Percentiles rank a stretch among this genome's conserved stretches.
Evolutionary conservation across 2,888 invertebrate genomes (phyloP).

Genomic region (Epinotia bilunana): DNA sequence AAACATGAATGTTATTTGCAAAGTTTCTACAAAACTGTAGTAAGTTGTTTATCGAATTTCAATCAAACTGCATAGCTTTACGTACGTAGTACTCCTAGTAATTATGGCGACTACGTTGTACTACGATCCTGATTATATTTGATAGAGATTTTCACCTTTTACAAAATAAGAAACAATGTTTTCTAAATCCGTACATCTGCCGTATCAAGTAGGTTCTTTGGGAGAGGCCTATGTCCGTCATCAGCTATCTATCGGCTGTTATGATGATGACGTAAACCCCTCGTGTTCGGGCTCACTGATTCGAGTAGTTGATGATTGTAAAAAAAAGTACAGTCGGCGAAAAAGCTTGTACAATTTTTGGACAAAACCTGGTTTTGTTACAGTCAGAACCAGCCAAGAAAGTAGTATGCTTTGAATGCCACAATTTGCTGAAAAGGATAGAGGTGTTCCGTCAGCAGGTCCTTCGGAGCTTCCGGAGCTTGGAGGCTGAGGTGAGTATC

Average conservation of each 20-base stretch:
- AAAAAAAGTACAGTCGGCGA: no score
- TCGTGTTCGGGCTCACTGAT: no score
- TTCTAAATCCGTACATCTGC: neutral
- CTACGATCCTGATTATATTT: no score
- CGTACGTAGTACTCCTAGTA: neutral
- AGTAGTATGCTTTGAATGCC: constrained; percentile 52
- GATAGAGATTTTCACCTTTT: neutral
- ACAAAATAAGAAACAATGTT: neutral
- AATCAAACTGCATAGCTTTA: neutral
- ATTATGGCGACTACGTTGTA: neutral
- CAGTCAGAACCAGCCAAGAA: constrained; percentile 49
- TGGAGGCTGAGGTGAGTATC: constrained; percentile 45
- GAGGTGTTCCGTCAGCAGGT: constrained; percentile 53
- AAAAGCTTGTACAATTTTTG: no score
- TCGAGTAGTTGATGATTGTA: no score
- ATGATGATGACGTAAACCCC: no score
- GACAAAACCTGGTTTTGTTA: constrained; percentile 22
- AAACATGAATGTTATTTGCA: constrained; percentile 52
- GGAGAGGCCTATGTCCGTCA: no score
- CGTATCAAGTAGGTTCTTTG: neutral
- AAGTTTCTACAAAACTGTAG: constrained; percentile 48
- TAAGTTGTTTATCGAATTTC: constrained; percentile 35
- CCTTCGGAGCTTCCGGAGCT: constrained; percentile 47
- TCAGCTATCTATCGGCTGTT: no score
- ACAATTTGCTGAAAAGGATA: constrained; percentile 52